A percentile compares a stretch with the other conserved stretches of the same genome.
phyloP scores from a whole-genome alignment of 1,140 invertebrate species.

The Camponotus floridanus region DNA sequence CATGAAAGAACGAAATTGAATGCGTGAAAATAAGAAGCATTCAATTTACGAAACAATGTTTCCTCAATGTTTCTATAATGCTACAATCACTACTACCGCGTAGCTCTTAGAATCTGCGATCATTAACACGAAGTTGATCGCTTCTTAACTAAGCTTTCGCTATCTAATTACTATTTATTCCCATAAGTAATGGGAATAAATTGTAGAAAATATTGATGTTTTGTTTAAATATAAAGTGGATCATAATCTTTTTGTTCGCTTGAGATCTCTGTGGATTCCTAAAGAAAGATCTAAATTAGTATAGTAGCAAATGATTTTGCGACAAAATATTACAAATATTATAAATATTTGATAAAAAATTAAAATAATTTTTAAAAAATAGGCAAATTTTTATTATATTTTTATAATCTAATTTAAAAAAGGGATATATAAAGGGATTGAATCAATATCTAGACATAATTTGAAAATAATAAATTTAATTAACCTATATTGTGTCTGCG shows the following conservation, averaged over 20 bases:
- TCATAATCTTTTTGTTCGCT: not conserved
- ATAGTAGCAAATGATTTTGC: not conserved
- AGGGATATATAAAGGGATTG: not conserved
- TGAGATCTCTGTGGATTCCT: not conserved
- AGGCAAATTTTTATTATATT: not conserved
- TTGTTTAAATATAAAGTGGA: slow-evolving; percentile 4
- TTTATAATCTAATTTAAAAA: not conserved
- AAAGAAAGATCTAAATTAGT: not conserved
- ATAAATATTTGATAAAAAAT: not conserved
- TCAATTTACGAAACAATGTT: not conserved
- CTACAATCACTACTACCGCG: not conserved
- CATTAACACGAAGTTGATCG: not conserved
- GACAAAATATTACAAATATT: not conserved
- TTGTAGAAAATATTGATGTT: not conserved
- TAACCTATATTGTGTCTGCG: not conserved
- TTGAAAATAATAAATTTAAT: not conserved
- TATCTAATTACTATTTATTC: not conserved
- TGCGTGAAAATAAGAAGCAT: not conserved
- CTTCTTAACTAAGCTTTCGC: slow-evolving; percentile 11
- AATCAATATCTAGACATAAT: slow-evolving; percentile 8
- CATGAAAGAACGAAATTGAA: slow-evolving; percentile 42
- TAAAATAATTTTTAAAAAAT: slow-evolving; percentile 9
- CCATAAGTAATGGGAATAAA: slow-evolving; percentile 18
- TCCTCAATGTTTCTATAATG: too few relatives aligned
- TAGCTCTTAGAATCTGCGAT: not conserved